Evolutionary conservation across 2,113 vertebrate genomes (phyloP).

Genomic region (Pelvicachromis taeniatus): DNA sequence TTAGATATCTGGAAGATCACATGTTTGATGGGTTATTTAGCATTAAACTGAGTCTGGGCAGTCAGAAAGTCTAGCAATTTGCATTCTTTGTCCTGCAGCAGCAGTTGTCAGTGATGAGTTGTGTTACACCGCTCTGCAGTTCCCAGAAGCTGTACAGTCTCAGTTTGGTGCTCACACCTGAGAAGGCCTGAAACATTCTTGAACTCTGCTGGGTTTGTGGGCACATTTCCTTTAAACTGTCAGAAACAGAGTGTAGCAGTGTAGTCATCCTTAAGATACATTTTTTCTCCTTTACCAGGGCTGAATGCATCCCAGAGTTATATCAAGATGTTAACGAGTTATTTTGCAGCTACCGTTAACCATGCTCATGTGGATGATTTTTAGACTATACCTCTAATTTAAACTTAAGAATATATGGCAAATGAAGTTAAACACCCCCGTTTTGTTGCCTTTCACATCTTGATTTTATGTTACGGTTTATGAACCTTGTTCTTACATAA

Average conservation of each 20-base stretch:
- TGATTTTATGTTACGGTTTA: background rate
- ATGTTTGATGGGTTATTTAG: no score
- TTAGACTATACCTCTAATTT: background rate
- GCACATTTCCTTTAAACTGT: background rate
- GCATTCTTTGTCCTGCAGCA: no score
- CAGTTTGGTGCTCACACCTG: background rate
- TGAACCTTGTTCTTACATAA: background rate
- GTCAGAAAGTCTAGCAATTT: no score
- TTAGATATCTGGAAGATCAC: no score
- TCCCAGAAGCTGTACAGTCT: background rate
- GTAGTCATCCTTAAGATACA: background rate
- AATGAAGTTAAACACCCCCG: background rate
- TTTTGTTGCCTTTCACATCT: background rate
- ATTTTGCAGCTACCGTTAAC: background rate
- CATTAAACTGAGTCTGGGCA: no score
- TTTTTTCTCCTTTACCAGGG: background rate
- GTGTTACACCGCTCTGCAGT: fast-evolving
- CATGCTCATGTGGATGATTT: background rate
- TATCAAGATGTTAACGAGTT: background rate
- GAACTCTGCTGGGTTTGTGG: background rate
- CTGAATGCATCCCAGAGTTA: background rate
- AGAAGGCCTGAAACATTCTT: background rate
- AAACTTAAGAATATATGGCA: background rate
- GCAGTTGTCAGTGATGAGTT: no score
- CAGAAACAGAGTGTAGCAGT: background rate